Evolutionary conservation across 2,888 invertebrate species (phyloP).

Genomic region (Pristionchus exspectatus): DNA sequence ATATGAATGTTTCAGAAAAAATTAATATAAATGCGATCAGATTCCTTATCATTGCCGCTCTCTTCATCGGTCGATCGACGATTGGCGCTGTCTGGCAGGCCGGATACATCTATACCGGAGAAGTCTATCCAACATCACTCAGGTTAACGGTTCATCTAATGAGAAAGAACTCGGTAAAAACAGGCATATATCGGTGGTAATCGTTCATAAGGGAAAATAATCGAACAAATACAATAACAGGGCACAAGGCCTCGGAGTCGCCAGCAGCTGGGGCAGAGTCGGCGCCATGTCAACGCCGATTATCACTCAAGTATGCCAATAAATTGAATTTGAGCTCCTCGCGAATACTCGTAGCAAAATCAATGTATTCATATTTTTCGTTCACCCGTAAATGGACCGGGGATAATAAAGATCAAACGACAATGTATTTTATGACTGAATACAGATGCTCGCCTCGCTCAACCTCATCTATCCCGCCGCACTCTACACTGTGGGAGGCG

Average conservation of each 20-base stretch:
- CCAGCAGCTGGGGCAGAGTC: neutral
- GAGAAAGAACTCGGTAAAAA: too few relatives aligned
- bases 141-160: too few relatives aligned
- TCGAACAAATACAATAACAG: too few relatives aligned
- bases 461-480: neutral
- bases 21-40: neutral
- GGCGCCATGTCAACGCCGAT: slow-evolving; percentile 5
- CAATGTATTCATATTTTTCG: neutral
- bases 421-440: neutral
- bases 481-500: neutral
- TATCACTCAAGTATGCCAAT: neutral
- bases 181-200: too few relatives aligned
- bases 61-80: slow-evolving; percentile 21
- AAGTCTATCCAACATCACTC: neutral
- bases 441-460: neutral
- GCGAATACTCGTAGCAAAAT: neutral
- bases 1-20: neutral
- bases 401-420: neutral
- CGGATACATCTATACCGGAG: neutral
- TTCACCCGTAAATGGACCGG: neutral
- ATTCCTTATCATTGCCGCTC: neutral
- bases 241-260: slow-evolving; percentile 1
- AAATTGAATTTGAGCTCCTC: neutral
- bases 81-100: neutral
- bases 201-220: too few relatives aligned